These are phyloP conservation scores for Zaprionus bogoriensis DNA, from an alignment of 2,888 invertebrate species.

Conservation along the genomic window DNA sequence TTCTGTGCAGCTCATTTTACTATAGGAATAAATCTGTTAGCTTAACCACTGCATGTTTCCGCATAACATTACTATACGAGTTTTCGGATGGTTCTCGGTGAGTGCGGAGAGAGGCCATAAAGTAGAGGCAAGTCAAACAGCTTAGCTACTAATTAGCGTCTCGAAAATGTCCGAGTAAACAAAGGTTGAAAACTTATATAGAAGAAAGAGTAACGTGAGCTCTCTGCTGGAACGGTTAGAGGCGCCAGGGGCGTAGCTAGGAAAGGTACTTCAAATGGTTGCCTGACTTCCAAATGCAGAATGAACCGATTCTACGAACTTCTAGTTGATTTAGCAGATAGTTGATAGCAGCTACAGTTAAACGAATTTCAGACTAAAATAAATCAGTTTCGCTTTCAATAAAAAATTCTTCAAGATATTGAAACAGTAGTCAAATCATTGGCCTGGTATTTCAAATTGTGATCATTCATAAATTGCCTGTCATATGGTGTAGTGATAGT, in stretches of 20 bases:
- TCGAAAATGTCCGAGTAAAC: conserved; percentile 41
- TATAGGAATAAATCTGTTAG: too few relatives aligned
- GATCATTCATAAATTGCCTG: too few relatives aligned
- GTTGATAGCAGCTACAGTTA: too few relatives aligned
- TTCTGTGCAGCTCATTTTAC: too few relatives aligned
- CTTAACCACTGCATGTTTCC: conserved; percentile 58
- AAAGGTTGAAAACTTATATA: conserved; percentile 14
- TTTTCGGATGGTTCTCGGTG: background rate
- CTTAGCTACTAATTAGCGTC: conserved; percentile 51
- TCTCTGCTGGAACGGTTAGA: background rate
- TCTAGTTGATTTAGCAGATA: too few relatives aligned
- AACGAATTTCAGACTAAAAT: too few relatives aligned
- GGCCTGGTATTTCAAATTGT: too few relatives aligned
- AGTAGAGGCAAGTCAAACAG: conserved; percentile 31
- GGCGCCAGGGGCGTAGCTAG: background rate
- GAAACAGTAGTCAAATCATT: background rate
- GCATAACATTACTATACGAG: conserved; percentile 44
- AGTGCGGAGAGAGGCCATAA: conserved; percentile 13
- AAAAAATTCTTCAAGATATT: too few relatives aligned
- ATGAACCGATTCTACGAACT: too few relatives aligned
- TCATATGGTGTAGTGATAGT: too few relatives aligned
- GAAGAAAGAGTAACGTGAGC: conserved; percentile 10
- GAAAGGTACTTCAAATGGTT: background rate
- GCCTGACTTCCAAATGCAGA: too few relatives aligned
- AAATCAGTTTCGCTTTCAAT: too few relatives aligned